Evolutionary conservation across 2,797 vertebrate species (phyloP).

Genomic region (Coreius guichenoti): DNA sequence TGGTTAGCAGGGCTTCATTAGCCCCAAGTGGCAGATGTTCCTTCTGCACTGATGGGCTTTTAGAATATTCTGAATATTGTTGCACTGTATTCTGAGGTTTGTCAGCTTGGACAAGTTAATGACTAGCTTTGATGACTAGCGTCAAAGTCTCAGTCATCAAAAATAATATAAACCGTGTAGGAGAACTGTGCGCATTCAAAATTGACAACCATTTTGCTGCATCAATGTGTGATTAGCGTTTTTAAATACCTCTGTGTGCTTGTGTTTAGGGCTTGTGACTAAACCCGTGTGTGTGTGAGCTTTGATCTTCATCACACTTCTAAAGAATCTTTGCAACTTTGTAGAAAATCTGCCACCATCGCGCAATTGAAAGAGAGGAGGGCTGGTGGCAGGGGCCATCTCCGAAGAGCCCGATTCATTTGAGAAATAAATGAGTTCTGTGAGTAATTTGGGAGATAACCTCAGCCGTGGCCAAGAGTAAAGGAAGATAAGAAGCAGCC

Average conservation of each 20-base stretch:
- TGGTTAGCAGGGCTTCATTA: background rate
- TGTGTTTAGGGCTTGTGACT: conserved; percentile 24
- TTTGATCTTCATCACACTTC: conserved; percentile 69
- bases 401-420: conserved; percentile 77
- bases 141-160: background rate
- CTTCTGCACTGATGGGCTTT: background rate
- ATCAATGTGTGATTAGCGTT: background rate
- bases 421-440: conserved; percentile 83
- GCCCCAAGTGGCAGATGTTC: background rate
- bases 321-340: conserved; percentile 67
- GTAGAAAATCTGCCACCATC: conserved; percentile 60
- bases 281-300: conserved; percentile 40
- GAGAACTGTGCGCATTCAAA: background rate
- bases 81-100: background rate
- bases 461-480: conserved; percentile 73
- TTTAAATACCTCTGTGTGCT: background rate
- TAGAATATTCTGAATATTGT: background rate
- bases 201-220: background rate
- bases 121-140: background rate
- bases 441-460: conserved; percentile 83
- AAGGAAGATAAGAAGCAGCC: conserved; percentile 75
- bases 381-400: conserved; percentile 62
- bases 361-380: conserved; percentile 67
- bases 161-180: background rate
- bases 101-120: background rate